Evolutionary conservation across 2,113 vertebrate genomes (phyloP), one percentile per base, ranked within the genome.

Genomic region (Salminus brasiliensis): DNA sequence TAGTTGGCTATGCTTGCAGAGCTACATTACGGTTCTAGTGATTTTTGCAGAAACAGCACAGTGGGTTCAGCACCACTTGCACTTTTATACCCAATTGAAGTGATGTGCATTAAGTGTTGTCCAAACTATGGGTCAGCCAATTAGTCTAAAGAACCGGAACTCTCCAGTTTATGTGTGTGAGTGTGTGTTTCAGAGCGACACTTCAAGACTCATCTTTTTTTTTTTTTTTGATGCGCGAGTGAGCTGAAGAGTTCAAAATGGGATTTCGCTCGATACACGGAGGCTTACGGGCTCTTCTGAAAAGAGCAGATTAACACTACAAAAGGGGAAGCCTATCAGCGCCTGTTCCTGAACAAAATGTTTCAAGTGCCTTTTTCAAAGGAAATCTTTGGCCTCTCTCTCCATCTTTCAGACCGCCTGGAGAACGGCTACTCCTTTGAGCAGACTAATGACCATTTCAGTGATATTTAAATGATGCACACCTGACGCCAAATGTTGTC

Each of bases 231-330:
- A 76, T 76, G 59, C 41, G 65, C 4, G 47, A 29, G 39, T 21
- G 18, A 57, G 39, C 45, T 49, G 36, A 60, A 78, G 43, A 69
- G 62, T 72, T 79, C 47, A 47, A 49, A 72, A 15, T 71, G 68
- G 34, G 67, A 72, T 62, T 78, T 72, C 57, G 36, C 43, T 80
- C 49, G 25, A 76, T 76, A 70, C 67, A 72, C 52, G 16, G 41
- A 77, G n/a, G 36, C 10, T 36, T n/a, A 32, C 10, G 43, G 25
- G 39, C 59, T 45, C 45, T 57, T 74, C 81, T 78, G 21, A 73
- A 84, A 80, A 74, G 43, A 73, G 25, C 82, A 81, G 29, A 83
- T 80, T 76, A 73, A 9, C 68, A 68, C 78, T 77, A 77, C 74
- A 77, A 77, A 84, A 72, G 34, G 30, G 18, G 16, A 65, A 66